Percentiles rank a stretch among this genome's conserved stretches.
Evolutionary conservation across 2,113 vertebrate genomes (phyloP).

Genomic region (Tupaia tana): DNA sequence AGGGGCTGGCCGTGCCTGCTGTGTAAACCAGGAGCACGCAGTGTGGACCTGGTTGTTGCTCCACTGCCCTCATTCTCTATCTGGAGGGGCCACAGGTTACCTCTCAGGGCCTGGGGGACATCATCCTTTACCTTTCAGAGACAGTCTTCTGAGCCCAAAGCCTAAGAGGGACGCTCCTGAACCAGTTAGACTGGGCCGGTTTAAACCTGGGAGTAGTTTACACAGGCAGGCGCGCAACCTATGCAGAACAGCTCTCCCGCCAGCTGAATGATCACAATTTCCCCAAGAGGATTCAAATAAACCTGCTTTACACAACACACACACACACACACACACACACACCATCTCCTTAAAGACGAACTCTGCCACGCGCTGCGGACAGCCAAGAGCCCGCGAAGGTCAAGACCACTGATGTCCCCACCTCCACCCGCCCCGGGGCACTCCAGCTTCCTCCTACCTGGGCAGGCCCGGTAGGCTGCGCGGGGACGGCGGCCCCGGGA

Average conservation of each 20-base stretch:
- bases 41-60: background rate
- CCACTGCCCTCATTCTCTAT: background rate
- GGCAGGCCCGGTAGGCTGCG: background rate
- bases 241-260: background rate
- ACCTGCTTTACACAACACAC: background rate
- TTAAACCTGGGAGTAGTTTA: background rate
- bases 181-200: background rate
- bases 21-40: background rate
- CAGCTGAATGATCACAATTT: background rate
- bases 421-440: accelerated
- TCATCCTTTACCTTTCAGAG: background rate
- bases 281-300: background rate
- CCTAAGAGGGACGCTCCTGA: background rate
- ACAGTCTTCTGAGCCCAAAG: background rate
- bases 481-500: background rate
- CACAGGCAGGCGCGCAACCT: background rate
- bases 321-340: background rate
- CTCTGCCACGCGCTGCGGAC: background rate
- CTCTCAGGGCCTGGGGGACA: accelerated
- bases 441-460: slow-evolving; percentile 50
- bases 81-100: background rate
- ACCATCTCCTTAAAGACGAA: background rate
- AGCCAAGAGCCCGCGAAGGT: background rate
- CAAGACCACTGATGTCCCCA: background rate
- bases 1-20: accelerated